Base-by-base conservation (phyloP, 2,888 invertebrate genomes). In the Agrilus biguttatus region DNA sequence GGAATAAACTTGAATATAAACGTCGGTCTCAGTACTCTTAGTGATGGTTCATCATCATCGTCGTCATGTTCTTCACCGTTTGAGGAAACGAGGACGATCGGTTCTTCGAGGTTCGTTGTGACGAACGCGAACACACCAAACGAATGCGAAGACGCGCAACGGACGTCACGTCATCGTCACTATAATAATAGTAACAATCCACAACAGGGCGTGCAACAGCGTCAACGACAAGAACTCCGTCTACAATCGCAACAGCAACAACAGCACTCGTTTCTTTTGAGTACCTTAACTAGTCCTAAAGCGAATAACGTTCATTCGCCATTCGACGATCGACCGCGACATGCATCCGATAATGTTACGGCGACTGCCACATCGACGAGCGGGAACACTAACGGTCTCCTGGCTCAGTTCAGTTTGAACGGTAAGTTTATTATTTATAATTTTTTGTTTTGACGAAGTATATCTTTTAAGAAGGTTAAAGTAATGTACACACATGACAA, bases 201-300 rank as follows among this genome's bases (percentile, higher is more conserved):
- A 36, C 38, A 46, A 42, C 44, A 33, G 32, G 36, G 43, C 46
- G 45, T 28, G 10, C 46, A 40, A 46, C 42, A 39, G 39, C 14
- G 42, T 14, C 39, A 35, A 42, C 44, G 33, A 41, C 42, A 28
- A 37, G 44, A 33, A 37, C 41, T 39, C 36, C 42, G 41, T 32
- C 42, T 33, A 28, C 46, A 48, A 44, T 47, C 47, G 42, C 48
- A 49, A 40, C 47, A 51, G 46, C 49, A 53, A 44, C 55, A 55
- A 46, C 55, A 50, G 50, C 55, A 55, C 42, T 53, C 53, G 45
- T 51, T 52, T 49, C 48, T 56, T 54, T 53, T 58, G 50, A 60
- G 58, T 60, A 62, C 58, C 55, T 61, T 59, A 54, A 57, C 61
- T 64, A 64, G 62, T 63, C 62, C 60, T 56, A 65, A 63, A 57